These are phyloP conservation scores for Aphelocoma coerulescens DNA, from an alignment of 2,113 vertebrate species.

Conservation along the genomic window DNA sequence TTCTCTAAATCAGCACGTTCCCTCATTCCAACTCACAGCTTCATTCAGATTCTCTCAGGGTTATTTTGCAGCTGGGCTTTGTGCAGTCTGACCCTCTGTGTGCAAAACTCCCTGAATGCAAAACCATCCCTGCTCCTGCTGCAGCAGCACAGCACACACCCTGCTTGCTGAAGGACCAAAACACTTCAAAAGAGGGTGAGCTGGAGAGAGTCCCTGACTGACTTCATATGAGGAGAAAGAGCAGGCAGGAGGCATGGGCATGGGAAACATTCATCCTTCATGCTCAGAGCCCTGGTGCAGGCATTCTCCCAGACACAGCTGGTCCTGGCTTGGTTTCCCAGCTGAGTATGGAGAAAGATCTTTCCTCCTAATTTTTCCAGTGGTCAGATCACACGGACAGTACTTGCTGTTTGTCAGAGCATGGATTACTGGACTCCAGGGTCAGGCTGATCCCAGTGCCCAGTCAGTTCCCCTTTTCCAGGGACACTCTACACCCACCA, in stretches of 20 bases:
- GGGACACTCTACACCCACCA: not conserved
- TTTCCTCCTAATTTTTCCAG: not conserved
- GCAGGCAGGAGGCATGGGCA: not conserved
- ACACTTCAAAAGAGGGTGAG: not conserved
- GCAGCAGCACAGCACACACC: not conserved
- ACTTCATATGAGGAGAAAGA: not conserved
- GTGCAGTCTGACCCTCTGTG: not conserved
- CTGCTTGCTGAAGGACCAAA: not conserved
- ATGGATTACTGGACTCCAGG: not conserved
- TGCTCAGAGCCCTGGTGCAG: not conserved
- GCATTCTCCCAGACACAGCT: not conserved
- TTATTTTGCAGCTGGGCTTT: not conserved
- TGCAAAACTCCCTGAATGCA: not conserved
- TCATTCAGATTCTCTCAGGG: not conserved
- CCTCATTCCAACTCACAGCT: not conserved
- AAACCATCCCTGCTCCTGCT: not conserved
- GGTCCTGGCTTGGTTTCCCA: not conserved
- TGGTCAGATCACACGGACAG: not conserved
- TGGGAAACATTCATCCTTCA: not conserved
- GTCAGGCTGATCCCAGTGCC: not conserved
- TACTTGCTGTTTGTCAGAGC: not conserved
- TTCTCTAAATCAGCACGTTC: not conserved
- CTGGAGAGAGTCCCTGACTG: not conserved
- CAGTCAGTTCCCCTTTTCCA: not conserved
- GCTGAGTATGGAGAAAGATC: not conserved